Percentiles rank a stretch among this genome's conserved stretches.
phyloP scores from a whole-genome alignment of 2,888 invertebrate genomes.

The Tenthredo distinguenda region DNA sequence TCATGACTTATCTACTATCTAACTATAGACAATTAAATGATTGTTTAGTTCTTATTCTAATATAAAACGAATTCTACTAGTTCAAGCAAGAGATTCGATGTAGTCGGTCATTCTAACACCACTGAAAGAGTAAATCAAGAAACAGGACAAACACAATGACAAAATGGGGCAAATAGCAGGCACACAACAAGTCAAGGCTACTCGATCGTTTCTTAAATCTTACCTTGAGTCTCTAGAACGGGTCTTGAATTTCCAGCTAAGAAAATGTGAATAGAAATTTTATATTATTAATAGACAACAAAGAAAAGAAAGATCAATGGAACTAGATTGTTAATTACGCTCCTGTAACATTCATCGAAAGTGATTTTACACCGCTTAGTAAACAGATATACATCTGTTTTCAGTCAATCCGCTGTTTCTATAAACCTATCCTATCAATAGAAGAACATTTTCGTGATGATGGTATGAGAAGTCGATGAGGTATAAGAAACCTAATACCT shows the following conservation, averaged over 20 bases:
- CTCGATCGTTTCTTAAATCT: constrained; percentile 57
- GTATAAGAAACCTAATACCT: constrained; percentile 64
- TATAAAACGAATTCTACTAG: not conserved
- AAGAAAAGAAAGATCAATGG: not conserved
- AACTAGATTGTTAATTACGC: not conserved
- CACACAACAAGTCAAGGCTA: constrained; percentile 24
- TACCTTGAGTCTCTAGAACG: constrained; percentile 76
- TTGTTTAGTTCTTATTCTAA: not conserved
- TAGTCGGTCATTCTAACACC: not conserved
- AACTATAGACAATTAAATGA: not conserved
- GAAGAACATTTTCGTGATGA: not conserved
- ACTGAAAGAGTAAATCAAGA: constrained; percentile 4
- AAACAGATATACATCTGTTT: not conserved
- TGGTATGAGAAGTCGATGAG: not conserved
- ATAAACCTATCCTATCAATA: not conserved
- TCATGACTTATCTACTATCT: not conserved
- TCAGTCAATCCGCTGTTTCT: not conserved
- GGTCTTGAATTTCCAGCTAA: constrained; percentile 76
- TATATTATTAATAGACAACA: constrained; percentile 62
- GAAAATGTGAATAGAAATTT: constrained; percentile 66
- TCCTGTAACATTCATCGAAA: not conserved
- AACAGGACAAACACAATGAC: constrained; percentile 54
- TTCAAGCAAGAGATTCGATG: not conserved
- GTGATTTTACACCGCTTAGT: not conserved
- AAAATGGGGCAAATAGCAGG: constrained; percentile 55